Evolutionary conservation across 2,113 vertebrate species (phyloP).

Genomic region (Indri indri): DNA sequence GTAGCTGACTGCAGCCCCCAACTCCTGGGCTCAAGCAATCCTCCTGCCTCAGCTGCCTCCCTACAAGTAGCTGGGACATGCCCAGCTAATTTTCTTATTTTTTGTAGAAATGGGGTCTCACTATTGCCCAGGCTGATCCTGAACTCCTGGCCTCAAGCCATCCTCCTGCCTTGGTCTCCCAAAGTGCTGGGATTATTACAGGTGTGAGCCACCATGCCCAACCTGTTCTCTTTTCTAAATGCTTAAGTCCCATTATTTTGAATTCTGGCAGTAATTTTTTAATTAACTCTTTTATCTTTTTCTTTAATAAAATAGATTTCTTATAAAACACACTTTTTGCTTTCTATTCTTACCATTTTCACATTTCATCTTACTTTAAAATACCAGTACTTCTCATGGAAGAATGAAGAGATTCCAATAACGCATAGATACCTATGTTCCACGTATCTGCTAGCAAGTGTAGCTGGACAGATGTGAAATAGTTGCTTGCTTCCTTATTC

Average conservation of each 20-base stretch:
- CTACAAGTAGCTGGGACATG: too few relatives aligned
- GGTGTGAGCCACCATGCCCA: too few relatives aligned
- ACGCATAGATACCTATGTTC: not conserved
- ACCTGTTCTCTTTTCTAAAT: not conserved
- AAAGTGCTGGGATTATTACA: too few relatives aligned
- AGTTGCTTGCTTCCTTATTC: not conserved
- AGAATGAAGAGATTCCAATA: not conserved
- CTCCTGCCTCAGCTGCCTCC: too few relatives aligned
- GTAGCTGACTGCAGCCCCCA: too few relatives aligned
- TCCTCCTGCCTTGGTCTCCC: too few relatives aligned
- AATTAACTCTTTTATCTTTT: not conserved
- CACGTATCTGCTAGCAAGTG: not conserved
- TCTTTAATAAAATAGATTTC: not conserved
- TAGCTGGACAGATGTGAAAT: not conserved
- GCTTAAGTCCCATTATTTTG: not conserved
- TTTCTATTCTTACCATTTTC: not conserved
- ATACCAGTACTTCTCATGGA: not conserved
- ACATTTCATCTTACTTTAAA: conserved; percentile 18
- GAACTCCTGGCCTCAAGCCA: too few relatives aligned
- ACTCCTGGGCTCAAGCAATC: too few relatives aligned
- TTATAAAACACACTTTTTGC: not conserved
- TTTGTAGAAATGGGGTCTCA: too few relatives aligned
- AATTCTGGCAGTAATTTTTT: not conserved
- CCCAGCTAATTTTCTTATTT: too few relatives aligned
- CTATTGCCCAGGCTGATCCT: too few relatives aligned